Evolutionary conservation across 2,113 vertebrate genomes (phyloP).

Genomic region (Cochlearius cochlearius): DNA sequence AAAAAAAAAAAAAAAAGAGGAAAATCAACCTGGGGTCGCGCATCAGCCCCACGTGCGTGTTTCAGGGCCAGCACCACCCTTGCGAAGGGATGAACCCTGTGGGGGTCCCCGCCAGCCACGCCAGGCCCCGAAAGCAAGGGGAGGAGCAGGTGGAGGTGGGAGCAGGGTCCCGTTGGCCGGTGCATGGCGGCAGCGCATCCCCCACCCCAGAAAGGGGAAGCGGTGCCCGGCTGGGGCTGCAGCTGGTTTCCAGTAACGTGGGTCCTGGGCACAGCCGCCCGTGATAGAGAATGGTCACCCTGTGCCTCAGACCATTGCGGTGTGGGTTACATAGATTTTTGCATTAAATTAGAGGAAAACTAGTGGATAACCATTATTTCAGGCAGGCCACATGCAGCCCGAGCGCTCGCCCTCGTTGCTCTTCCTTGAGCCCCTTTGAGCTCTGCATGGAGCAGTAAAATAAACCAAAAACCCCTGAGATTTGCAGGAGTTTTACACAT

Average conservation of each 20-base stretch:
- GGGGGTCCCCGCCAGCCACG: accelerated
- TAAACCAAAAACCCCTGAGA: accelerated
- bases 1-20: background rate
- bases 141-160: background rate
- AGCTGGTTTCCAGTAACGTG: background rate
- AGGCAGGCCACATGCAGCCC: accelerated
- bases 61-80: background rate
- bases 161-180: accelerated
- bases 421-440: background rate
- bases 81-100: background rate
- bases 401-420: accelerated
- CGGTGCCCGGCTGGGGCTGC: accelerated
- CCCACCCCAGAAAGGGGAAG: background rate
- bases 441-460: background rate
- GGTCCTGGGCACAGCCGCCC: accelerated
- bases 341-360: background rate
- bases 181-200: accelerated
- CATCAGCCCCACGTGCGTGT: accelerated
- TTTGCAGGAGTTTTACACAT: background rate
- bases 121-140: background rate
- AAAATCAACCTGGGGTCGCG: accelerated
- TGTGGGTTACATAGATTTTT: accelerated
- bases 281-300: accelerated
- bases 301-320: accelerated
- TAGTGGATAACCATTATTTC: accelerated